Evolutionary conservation across 2,113 vertebrate species (phyloP).

Genomic region (Choloepus hoffmanni): DNA sequence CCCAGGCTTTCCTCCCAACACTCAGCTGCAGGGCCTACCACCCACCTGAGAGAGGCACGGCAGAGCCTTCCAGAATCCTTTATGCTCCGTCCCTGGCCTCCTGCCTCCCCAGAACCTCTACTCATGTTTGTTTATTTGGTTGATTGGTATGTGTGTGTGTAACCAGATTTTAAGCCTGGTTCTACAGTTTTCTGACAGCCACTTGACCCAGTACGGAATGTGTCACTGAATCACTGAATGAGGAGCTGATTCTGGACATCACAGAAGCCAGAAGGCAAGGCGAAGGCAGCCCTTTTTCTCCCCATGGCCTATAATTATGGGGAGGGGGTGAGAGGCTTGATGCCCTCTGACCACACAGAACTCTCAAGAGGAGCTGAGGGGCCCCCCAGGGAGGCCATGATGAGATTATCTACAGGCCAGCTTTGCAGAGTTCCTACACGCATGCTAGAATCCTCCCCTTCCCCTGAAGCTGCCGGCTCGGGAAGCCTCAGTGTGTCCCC

Average conservation of each 20-base stretch:
- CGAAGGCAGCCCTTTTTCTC: neutral
- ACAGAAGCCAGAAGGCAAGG: neutral
- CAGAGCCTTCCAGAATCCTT: neutral
- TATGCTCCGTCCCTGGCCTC: neutral
- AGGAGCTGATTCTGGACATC: neutral
- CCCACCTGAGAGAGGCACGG: neutral
- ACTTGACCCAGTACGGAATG: neutral
- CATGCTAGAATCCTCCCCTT: neutral
- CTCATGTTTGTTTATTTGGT: neutral
- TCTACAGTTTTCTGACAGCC: neutral
- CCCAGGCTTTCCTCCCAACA: neutral
- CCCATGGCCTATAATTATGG: neutral
- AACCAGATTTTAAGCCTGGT: neutral
- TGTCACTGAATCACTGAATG: neutral
- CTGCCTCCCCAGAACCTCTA: neutral
- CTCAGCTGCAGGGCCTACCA: neutral
- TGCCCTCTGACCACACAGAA: neutral
- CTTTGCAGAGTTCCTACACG: neutral
- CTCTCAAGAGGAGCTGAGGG: neutral
- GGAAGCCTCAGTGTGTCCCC: too few relatives aligned
- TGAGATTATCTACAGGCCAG: neutral
- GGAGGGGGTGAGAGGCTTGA: neutral
- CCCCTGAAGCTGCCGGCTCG: neutral
- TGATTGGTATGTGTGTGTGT: neutral
- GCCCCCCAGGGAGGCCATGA: neutral